A percentile compares a stretch with the other conserved stretches of the same genome.
These are phyloP conservation scores for Lerema accius DNA, from an alignment of 1,140 invertebrate species.

Conservation along the genomic window DNA sequence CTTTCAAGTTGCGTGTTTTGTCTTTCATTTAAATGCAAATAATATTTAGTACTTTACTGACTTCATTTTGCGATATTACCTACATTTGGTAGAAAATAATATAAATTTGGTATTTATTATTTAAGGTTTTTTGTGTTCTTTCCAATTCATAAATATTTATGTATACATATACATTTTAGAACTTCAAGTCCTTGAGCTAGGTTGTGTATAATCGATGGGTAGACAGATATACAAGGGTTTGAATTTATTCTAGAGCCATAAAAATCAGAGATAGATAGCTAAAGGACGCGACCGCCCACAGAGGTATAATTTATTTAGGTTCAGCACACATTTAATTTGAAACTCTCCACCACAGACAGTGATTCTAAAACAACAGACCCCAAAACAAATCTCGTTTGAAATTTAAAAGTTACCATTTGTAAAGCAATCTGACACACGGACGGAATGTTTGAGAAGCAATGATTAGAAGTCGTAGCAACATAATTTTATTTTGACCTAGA, in stretches of 20 bases:
- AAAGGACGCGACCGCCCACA: background rate
- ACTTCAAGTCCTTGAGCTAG: too few species aligned
- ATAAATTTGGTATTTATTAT: background rate
- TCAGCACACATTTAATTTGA: conserved; percentile 35
- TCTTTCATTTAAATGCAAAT: background rate
- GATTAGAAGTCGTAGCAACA: background rate
- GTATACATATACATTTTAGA: conserved; percentile 4
- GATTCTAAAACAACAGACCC: conserved; percentile 36
- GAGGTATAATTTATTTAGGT: conserved; percentile 42
- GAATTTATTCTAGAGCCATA: too few species aligned
- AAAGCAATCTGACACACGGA: conserved; percentile 4
- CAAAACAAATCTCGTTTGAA: conserved; percentile 39
- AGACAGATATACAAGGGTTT: too few species aligned
- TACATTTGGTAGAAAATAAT: too few species aligned
- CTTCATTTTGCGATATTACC: too few species aligned
- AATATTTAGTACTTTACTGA: too few species aligned
- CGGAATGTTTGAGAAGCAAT: background rate
- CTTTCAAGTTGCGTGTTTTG: background rate
- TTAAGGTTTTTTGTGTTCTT: too few species aligned
- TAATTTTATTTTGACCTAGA: too few species aligned
- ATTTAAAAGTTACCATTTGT: conserved; percentile 38
- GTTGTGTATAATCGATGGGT: too few species aligned
- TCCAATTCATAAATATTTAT: background rate
- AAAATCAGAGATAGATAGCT: too few species aligned
- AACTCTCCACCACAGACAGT: conserved; percentile 26